Evolutionary conservation across 1,140 invertebrate species (phyloP).

Genomic region (Anoplolepis gracilipes): DNA sequence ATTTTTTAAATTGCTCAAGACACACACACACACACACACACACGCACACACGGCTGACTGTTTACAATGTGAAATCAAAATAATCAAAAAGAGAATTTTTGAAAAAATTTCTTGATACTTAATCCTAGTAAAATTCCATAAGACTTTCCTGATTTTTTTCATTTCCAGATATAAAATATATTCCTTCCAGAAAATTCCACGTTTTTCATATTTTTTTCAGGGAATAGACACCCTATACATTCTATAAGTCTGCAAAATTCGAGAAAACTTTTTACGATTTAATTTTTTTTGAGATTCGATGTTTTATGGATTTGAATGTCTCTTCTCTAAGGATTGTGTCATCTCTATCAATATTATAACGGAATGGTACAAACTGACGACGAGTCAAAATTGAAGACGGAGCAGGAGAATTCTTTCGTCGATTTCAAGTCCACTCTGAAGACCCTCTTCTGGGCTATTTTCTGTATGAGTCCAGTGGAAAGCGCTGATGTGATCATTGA

Average conservation of each 20-base stretch:
- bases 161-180: too few species aligned
- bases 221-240: too few species aligned
- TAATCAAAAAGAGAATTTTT: too few species aligned
- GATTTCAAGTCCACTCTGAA: slow-evolving; percentile 88
- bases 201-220: too few species aligned
- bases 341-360: slow-evolving; percentile 87
- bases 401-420: slow-evolving; percentile 86
- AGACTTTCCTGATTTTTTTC: too few species aligned
- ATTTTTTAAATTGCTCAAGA: too few species aligned
- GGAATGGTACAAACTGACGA: slow-evolving; percentile 87
- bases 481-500: slow-evolving; percentile 88
- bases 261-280: not conserved
- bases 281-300: not conserved
- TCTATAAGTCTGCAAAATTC: not conserved
- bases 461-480: slow-evolving; percentile 90
- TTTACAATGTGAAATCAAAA: too few species aligned
- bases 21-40: too few species aligned
- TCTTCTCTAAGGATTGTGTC: slow-evolving; percentile 75
- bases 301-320: not conserved
- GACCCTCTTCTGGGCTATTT: slow-evolving; percentile 92
- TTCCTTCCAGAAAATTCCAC: too few species aligned
- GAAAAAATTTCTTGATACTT: too few species aligned
- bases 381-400: slow-evolving; percentile 80
- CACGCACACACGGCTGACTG: too few species aligned
- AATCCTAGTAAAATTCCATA: too few species aligned